Evolutionary conservation across 1,140 invertebrate genomes (phyloP).

Genomic region (Delia radicum): DNA sequence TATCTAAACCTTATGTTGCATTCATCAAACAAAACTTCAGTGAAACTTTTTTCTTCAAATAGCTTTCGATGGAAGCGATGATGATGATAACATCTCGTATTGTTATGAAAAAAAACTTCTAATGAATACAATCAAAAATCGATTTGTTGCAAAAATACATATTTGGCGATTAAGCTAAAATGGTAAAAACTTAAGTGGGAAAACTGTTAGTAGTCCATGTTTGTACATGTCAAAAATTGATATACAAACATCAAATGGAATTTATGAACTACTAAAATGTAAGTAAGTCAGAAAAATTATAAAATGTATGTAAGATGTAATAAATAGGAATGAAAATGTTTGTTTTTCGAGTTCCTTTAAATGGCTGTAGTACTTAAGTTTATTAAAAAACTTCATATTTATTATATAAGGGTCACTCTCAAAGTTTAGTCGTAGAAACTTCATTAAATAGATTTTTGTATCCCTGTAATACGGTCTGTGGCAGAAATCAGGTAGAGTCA

Average conservation of each 20-base stretch:
- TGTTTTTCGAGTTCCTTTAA: no score
- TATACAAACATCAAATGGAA: constrained; percentile 47
- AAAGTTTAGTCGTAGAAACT: no score
- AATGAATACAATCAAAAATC: constrained; percentile 56
- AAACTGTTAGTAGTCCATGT: not conserved
- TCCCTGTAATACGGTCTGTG: no score
- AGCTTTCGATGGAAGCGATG: not conserved
- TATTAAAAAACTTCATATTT: no score
- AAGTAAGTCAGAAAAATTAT: not conserved
- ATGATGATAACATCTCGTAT: not conserved
- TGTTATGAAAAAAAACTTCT: constrained; percentile 27
- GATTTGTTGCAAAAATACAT: constrained; percentile 39
- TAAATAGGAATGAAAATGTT: no score
- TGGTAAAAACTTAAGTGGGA: not conserved
- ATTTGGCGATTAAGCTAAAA: not conserved
- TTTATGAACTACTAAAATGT: constrained; percentile 49
- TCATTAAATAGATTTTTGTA: no score
- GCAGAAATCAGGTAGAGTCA: no score
- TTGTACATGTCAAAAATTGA: not conserved
- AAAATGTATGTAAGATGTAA: not conserved
- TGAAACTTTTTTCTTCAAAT: not conserved
- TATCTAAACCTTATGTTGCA: not conserved
- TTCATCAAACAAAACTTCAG: not conserved
- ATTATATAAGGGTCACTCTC: no score
- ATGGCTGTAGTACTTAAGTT: no score